phyloP scores from a whole-genome alignment of 2,888 invertebrate genomes.

The Empis livida region DNA sequence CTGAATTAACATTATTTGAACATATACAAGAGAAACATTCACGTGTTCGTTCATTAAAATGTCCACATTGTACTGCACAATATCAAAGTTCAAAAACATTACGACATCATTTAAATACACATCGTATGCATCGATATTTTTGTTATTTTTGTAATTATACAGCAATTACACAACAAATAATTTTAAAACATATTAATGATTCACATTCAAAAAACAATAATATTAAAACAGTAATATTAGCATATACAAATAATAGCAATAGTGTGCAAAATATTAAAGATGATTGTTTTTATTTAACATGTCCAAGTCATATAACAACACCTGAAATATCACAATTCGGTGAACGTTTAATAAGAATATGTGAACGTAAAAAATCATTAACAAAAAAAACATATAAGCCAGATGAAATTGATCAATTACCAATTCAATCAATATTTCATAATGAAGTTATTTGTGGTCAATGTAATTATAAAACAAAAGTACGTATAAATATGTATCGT shows the following conservation, averaged over 20 bases:
- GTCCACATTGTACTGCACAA: slow-evolving; percentile 15
- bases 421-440: slow-evolving; percentile 49
- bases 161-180: slow-evolving; percentile 19
- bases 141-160: slow-evolving; percentile 45
- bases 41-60: slow-evolving; percentile 14
- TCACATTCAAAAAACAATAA: slow-evolving; percentile 38
- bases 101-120: slow-evolving; percentile 45
- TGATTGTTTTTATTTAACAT: slow-evolving; percentile 33
- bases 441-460: slow-evolving; percentile 47
- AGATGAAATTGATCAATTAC: slow-evolving; percentile 48
- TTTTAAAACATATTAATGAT: slow-evolving; percentile 39
- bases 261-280: not conserved
- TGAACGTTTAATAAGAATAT: slow-evolving; percentile 18
- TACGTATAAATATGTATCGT: slow-evolving; percentile 55
- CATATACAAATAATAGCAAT: slow-evolving; percentile 7
- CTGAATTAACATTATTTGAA: slow-evolving; percentile 17
- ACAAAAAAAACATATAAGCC: slow-evolving; percentile 39
- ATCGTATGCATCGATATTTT: slow-evolving; percentile 43
- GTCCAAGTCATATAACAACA: slow-evolving; percentile 24
- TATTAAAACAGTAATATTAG: slow-evolving; percentile 33
- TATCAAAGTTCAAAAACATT: slow-evolving; percentile 24
- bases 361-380: slow-evolving; percentile 18
- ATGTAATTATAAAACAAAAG: slow-evolving; percentile 57
- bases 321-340: slow-evolving; percentile 21
- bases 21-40: slow-evolving; percentile 21